A percentile compares a stretch with the other conserved stretches of the same genome.
These are phyloP conservation scores for Oryzias curvinotus DNA, from an alignment of 2,113 vertebrate species.

Conservation along the genomic window DNA sequence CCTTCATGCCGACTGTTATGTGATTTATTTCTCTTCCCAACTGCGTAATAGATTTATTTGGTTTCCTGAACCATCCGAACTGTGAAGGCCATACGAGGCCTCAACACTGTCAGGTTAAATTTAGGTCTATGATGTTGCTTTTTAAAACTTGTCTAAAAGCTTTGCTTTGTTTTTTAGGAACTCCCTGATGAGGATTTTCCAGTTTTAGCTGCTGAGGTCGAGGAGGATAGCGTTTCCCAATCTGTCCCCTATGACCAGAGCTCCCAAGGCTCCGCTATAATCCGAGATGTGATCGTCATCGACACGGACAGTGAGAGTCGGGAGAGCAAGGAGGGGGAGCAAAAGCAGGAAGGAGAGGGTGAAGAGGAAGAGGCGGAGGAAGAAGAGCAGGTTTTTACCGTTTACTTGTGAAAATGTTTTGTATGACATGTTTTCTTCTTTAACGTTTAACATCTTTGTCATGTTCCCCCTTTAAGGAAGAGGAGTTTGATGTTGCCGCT, in stretches of 20 bases:
- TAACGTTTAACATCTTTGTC: not conserved
- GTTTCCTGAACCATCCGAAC: too few relatives aligned
- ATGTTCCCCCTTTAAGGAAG: conserved; percentile 76
- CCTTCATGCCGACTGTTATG: too few relatives aligned
- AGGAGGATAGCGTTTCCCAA: conserved; percentile 79
- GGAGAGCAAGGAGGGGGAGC: conserved; percentile 84
- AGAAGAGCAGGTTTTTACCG: conserved; percentile 61
- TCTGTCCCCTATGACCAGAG: conserved; percentile 84
- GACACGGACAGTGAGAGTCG: conserved; percentile 91
- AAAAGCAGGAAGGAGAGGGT: conserved; percentile 79
- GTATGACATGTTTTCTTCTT: not conserved
- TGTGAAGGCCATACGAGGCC: too few relatives aligned
- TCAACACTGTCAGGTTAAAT: too few relatives aligned
- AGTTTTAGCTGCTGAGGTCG: conserved; percentile 73
- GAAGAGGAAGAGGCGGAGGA: conserved; percentile 81
- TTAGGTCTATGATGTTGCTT: not conserved
- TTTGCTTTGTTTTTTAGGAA: conserved; percentile 68
- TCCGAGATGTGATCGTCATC: conserved; percentile 89
- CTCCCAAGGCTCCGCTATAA: conserved; percentile 76
- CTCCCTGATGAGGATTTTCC: conserved; percentile 82
- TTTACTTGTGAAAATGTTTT: not conserved
- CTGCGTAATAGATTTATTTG: too few relatives aligned
- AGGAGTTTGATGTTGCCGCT: conserved; percentile 81
- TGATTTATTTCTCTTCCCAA: too few relatives aligned
- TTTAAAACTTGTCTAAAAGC: too few relatives aligned